Conservation (phyloP, 2,888 invertebrate species). For the Amphipyra tragopoginis region DNA sequence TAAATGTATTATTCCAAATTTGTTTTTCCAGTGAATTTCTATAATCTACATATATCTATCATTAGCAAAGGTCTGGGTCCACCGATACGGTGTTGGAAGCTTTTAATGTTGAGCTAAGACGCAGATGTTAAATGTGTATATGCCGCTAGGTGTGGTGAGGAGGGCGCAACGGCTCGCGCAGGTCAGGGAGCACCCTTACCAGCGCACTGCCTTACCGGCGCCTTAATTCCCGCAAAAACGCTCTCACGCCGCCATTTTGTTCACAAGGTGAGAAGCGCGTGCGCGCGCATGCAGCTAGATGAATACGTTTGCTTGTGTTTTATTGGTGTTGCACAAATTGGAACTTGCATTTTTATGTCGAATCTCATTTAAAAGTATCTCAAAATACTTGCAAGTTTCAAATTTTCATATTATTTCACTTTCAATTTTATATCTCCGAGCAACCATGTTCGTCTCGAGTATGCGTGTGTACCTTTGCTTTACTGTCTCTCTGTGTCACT, state of each 20-base stretch:
- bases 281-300: conserved; percentile 77
- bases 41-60: conserved; percentile 27
- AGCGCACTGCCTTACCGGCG: conserved; percentile 95
- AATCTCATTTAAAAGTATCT: conserved; percentile 44
- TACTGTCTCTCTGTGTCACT: conserved; percentile 86
- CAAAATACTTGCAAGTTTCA: conserved; percentile 49
- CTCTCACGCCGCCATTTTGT: conserved; percentile 89
- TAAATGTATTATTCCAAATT: conserved; percentile 60
- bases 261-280: conserved; percentile 89
- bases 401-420: conserved; percentile 28
- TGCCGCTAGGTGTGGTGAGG: conserved; percentile 95
- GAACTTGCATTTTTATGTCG: conserved; percentile 42
- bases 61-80: conserved; percentile 60
- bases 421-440: conserved; percentile 58
- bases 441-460: conserved; percentile 77
- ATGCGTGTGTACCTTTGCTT: conserved; percentile 85
- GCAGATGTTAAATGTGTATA: conserved; percentile 84
- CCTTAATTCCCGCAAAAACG: conserved; percentile 90
- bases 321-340: conserved; percentile 55
- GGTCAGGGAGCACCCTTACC: conserved; percentile 99
- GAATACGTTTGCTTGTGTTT: conserved; percentile 76
- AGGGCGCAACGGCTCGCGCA: conserved; percentile 95
- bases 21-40: conserved; percentile 55
- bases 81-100: conserved; percentile 65
- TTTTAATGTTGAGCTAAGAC: conserved; percentile 71